Conservation (phyloP, 2,113 vertebrate genomes). For the Echinops telfairi region DNA sequence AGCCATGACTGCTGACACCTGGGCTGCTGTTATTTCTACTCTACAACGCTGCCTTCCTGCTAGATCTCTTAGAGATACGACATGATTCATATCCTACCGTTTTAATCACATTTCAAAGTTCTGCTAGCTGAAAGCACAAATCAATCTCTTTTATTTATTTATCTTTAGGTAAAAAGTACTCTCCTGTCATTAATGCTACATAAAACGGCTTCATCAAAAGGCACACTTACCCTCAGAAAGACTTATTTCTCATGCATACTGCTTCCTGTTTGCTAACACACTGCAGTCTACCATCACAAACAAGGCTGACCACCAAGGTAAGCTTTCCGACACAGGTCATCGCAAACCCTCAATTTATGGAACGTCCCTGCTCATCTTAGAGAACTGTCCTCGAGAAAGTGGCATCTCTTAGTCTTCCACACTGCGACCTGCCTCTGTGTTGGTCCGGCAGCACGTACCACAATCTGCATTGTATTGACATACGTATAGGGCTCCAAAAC, state of each 20-base stretch:
- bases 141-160: background rate
- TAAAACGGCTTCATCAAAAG: conserved; percentile 43
- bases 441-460: too few relatives aligned
- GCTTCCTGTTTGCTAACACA: conserved; percentile 1
- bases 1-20: background rate
- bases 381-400: background rate
- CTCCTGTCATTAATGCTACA: conserved; percentile 1
- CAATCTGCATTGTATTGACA: too few relatives aligned
- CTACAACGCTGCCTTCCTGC: background rate
- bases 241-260: background rate
- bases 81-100: conserved; percentile 48
- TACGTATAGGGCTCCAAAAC: too few relatives aligned
- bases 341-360: background rate
- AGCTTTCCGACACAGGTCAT: background rate
- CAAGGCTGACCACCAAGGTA: background rate
- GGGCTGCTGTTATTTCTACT: background rate
- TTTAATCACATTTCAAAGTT: conserved; percentile 53
- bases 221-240: conserved; percentile 36
- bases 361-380: background rate
- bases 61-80: conserved; percentile 49
- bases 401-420: background rate
- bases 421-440: background rate
- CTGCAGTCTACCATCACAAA: conserved; percentile 34
- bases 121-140: conserved; percentile 34
- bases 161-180: conserved; percentile 30